Evolutionary conservation across 2,888 invertebrate species (phyloP), one percentile per base, ranked within the genome.

Genomic region (Ectemnius lituratus): DNA sequence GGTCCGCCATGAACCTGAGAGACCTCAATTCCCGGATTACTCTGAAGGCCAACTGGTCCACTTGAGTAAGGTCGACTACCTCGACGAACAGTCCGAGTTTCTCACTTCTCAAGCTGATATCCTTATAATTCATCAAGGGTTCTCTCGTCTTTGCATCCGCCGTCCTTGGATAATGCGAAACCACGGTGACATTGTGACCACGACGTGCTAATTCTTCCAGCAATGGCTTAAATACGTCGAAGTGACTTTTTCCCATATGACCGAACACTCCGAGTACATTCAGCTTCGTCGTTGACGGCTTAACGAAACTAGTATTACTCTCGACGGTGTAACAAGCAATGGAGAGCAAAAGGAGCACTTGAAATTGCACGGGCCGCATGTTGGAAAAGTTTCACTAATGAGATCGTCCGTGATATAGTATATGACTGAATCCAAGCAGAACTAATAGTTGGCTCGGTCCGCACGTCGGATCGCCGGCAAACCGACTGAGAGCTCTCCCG

Each of bases 191-290:
- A 75, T 94, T 92, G 83, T 96, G 95, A 0, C 95, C 95, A 64
- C 93, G 92, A 46, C 88, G 90, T 0, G 93, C 93, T 67, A 96
- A 86, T 79, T 93, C 94, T 56, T 91, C 92, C 59, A 95, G 85
- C 66, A 94, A 91, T 0, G 93, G 92, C 84, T 92, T 92, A 83
- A 94, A 94, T 20, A 94, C 94, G 37, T 93, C 91, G 82, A 94
- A 95, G 88, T 96, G 96, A 71, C 95, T 96, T 81, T 93, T 94
- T 1, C 95, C 94, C 4, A 93, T 92, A 81, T 95, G 94, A 0
- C 94, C 94, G 85, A 95, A 95, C 71, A 95, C 89, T 18, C 93
- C 94, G 46, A 95, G 90, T 80, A 95, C 93, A 62, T 92, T 93
- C 11, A 80, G 3, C 13, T 62, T 45, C 0, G 27, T n/a, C 0